Percentiles rank a stretch among this genome's conserved stretches.
phyloP scores from a whole-genome alignment of 2,113 vertebrate species.

The Campylomormyrus tamandua region DNA sequence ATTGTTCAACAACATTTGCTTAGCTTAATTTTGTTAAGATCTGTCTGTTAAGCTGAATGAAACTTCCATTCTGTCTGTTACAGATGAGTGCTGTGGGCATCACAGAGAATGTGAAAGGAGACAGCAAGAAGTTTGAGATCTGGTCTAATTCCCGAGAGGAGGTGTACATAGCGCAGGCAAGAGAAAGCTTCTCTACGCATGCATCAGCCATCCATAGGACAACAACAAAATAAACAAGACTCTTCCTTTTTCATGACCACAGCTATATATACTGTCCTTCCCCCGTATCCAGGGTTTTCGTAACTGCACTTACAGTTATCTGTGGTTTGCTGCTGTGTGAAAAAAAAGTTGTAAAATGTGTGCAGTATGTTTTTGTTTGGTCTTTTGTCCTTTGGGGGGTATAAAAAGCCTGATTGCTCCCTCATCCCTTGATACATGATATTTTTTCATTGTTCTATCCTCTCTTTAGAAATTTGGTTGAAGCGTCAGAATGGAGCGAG shows the following conservation, averaged over 20 bases:
- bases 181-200: slow-evolving; percentile 43
- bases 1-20: neutral
- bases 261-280: neutral
- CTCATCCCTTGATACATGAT: neutral
- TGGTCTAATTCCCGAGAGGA: slow-evolving; percentile 96
- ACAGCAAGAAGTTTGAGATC: slow-evolving; percentile 94
- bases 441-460: neutral
- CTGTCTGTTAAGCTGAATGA: neutral
- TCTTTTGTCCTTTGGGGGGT: neutral
- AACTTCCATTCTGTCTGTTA: slow-evolving; percentile 25
- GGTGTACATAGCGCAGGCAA: slow-evolving; percentile 85
- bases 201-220: neutral
- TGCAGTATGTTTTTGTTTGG: neutral
- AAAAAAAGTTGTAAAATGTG: neutral
- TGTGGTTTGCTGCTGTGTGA: neutral
- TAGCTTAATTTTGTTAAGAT: neutral
- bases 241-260: neutral
- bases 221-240: neutral
- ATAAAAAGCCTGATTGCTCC: neutral
- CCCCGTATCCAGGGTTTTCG: neutral
- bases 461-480: neutral
- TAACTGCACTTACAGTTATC: neutral
- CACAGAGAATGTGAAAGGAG: slow-evolving; percentile 92
- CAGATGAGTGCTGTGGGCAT: slow-evolving; percentile 95
- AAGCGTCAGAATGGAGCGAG: neutral